Evolutionary conservation across 2,797 vertebrate species (phyloP).

Genomic region (Petrocephalus schoutedeni): DNA sequence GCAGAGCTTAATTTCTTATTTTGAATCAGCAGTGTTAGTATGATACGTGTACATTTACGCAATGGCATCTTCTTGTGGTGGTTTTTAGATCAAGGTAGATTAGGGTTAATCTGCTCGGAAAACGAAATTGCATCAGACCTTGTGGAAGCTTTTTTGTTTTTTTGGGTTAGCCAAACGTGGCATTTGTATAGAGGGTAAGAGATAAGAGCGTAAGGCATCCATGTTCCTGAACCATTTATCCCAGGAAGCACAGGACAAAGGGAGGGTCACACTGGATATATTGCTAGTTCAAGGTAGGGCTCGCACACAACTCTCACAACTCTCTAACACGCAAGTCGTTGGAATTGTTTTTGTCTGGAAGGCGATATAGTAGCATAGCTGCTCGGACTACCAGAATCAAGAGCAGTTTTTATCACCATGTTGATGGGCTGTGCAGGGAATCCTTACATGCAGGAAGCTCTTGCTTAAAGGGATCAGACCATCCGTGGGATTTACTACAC

Average conservation of each 20-base stretch:
- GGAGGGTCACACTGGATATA: background rate
- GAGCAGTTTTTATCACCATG: background rate
- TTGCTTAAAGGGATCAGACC: background rate
- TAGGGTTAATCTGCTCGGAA: background rate
- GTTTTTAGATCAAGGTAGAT: background rate
- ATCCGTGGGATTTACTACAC: background rate
- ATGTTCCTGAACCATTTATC: background rate
- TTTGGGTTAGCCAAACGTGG: background rate
- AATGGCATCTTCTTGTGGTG: background rate
- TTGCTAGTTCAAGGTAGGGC: background rate
- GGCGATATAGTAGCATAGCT: too few relatives aligned
- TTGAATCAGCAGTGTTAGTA: background rate
- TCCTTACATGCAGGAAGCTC: background rate
- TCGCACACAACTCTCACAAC: too few relatives aligned
- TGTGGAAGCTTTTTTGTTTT: background rate
- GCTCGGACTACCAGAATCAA: too few relatives aligned
- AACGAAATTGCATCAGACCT: background rate
- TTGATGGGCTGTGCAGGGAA: background rate
- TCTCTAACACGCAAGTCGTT: too few relatives aligned
- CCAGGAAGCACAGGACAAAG: background rate
- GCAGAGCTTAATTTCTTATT: background rate
- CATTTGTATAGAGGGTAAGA: background rate
- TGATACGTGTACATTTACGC: too few relatives aligned
- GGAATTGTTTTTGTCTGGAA: too few relatives aligned
- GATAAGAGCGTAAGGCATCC: background rate